These are phyloP conservation scores for Tamias sibiricus DNA, from an alignment of 2,113 vertebrate species.

Conservation along the genomic window DNA sequence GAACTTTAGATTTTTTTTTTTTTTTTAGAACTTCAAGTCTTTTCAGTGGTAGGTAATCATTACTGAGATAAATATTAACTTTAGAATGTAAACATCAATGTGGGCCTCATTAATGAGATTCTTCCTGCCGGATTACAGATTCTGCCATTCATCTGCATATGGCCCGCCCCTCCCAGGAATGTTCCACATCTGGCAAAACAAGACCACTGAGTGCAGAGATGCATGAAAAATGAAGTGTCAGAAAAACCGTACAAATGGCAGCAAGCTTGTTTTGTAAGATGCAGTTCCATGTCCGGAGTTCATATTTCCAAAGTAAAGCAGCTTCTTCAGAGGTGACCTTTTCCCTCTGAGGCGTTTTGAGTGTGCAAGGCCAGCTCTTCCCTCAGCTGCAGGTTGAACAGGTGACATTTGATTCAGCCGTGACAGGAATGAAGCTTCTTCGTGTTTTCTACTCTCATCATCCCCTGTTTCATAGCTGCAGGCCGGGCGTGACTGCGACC, in stretches of 20 bases:
- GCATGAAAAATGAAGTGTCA: neutral
- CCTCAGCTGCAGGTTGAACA: rapidly evolving
- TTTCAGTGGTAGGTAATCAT: neutral
- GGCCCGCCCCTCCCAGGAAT: neutral
- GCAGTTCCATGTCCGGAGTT: neutral
- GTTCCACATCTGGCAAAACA: neutral
- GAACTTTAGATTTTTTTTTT: neutral
- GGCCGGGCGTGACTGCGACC: neutral
- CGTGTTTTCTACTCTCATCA: neutral
- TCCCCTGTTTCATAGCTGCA: neutral
- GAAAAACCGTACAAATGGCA: neutral
- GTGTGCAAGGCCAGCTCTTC: neutral
- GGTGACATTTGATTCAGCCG: neutral
- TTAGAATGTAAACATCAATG: neutral
- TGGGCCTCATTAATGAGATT: neutral
- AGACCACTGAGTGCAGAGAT: neutral
- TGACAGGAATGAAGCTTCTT: neutral
- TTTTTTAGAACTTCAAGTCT: neutral
- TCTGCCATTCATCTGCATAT: neutral
- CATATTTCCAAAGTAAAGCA: neutral
- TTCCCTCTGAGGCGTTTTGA: no score
- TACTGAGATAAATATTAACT: neutral
- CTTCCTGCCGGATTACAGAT: neutral
- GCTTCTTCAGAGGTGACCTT: neutral
- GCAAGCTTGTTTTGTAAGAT: neutral